phyloP scores from a whole-genome alignment of 2,888 invertebrate genomes.

The Elmis aenea region DNA sequence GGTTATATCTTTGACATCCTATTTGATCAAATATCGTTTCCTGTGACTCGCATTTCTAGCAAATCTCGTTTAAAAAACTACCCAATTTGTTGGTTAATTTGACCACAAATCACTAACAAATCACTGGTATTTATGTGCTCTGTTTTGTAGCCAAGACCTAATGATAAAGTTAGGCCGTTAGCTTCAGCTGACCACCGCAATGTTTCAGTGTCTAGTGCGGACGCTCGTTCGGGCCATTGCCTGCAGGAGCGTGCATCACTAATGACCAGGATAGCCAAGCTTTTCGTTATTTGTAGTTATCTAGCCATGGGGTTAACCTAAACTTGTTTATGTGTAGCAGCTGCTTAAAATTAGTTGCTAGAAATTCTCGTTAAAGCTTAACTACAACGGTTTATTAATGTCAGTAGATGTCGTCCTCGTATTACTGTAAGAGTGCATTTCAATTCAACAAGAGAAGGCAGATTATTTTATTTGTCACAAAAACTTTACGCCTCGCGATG shows the following conservation, averaged over 20 bases:
- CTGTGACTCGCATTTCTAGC: too few species aligned
- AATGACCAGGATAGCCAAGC: background rate
- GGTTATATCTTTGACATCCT: too few species aligned
- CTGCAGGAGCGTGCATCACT: slow-evolving; percentile 6
- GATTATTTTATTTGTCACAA: too few species aligned
- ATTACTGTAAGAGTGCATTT: too few species aligned
- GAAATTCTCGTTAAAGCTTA: too few species aligned
- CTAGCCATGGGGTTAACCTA: background rate
- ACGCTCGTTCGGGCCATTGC: slow-evolving; percentile 11
- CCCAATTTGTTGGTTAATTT: slow-evolving; percentile 34
- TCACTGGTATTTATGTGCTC: slow-evolving; percentile 34
- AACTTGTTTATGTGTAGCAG: background rate
- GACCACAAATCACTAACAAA: slow-evolving; percentile 40
- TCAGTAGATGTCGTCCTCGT: too few species aligned
- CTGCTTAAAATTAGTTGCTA: background rate
- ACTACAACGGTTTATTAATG: too few species aligned
- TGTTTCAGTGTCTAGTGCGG: slow-evolving; percentile 35
- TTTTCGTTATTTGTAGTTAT: too few species aligned
- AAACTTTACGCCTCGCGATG: too few species aligned
- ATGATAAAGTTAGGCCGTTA: slow-evolving; percentile 41
- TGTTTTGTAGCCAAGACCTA: slow-evolving; percentile 17
- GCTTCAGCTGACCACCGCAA: slow-evolving; percentile 40
- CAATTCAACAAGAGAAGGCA: too few species aligned
- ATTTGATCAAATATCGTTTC: too few species aligned
- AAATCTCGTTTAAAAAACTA: slow-evolving; percentile 9